Evolutionary conservation across 2,888 invertebrate genomes (phyloP), one percentile per base, ranked within the genome.

Genomic region (Listrodromus nycthemerus): DNA sequence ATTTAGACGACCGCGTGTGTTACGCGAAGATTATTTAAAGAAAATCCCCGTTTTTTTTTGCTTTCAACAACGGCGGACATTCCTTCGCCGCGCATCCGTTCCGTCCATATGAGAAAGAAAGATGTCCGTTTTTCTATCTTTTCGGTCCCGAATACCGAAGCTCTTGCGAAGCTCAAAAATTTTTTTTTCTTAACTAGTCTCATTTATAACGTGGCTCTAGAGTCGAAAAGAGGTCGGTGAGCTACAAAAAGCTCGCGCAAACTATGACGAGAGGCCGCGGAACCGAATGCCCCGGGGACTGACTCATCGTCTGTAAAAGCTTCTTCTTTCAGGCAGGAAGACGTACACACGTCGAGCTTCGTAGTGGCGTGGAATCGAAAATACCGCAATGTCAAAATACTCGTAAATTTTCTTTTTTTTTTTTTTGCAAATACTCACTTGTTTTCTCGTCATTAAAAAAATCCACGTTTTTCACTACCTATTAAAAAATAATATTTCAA

Each of bases 11-110:
- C 84, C 86, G 86, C 87, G 86, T 77, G 88, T 89, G 92, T 92
- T 92, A 92, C 92, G 91, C 90, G 91, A 89, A 85, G 87, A 88
- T 91, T 93, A 93, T 92, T 93, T 93, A 92, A 91, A 92, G 92
- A 92, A 90, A 84, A 80, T 89, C 87, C 5, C 1, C 45, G 7
- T 73, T 81, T 75, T 61, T 82, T 65, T 82, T 67, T 74, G 30
- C 65, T 78, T 48, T 66, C 27, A 70, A 81, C 74, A 84, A 69
- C 76, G 82, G 82, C 79, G 58, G 13, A 58, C 58, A 82, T 82
- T 82, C 81, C 73, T 48, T 13, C 52, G 48, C n/a, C 61, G 45
- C 78, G 67, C 52, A 67, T 79, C 80, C 82, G 63, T 66, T 76
- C 52, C 33, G 45, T 45, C 66, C 48, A 13, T 27, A 5, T 13